Percentiles rank a stretch among this genome's conserved stretches.
Evolutionary conservation across 2,113 vertebrate genomes (phyloP).

Genomic region (Phaethon lepturus): DNA sequence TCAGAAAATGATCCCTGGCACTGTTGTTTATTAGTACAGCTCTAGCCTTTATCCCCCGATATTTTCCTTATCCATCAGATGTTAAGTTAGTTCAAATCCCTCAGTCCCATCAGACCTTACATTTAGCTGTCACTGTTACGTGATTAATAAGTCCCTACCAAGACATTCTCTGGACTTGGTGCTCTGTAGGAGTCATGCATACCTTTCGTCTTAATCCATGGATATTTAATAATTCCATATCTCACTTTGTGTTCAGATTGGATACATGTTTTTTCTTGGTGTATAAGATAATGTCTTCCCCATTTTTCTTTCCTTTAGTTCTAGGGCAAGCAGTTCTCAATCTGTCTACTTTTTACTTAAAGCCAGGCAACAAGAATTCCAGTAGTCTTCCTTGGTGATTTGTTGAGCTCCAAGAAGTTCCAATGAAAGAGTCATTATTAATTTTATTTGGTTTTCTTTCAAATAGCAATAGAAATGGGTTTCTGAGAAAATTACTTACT

Average conservation of each 20-base stretch:
- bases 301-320: neutral
- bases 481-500: neutral
- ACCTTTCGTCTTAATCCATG: neutral
- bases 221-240: neutral
- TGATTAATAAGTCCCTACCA: neutral
- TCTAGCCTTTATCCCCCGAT: neutral
- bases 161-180: neutral
- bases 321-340: neutral
- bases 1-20: neutral
- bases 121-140: neutral
- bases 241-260: neutral
- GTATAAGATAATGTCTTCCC: neutral
- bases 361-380: neutral
- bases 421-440: neutral
- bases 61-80: slow-evolving; percentile 2
- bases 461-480: neutral
- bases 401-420: neutral
- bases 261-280: neutral
- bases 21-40: neutral
- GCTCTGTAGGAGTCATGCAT: neutral
- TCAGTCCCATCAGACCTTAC: neutral
- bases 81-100: neutral
- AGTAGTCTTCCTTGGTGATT: neutral
- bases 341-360: neutral
- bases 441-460: neutral